Conservation (phyloP, 2,888 invertebrate genomes). For the Amblyjoppa proteus region DNA sequence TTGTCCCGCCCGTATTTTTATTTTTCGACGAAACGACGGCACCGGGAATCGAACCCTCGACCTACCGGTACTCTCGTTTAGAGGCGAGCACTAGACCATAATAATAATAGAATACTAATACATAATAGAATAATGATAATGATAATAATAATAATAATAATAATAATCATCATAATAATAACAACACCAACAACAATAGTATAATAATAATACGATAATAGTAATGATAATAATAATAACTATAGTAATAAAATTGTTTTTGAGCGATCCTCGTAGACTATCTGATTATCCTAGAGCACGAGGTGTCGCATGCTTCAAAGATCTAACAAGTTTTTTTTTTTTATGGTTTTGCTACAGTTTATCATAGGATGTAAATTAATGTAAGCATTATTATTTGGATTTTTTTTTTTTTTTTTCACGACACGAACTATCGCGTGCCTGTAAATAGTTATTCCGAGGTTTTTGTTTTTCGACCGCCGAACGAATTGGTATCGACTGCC, state of each 20-base stretch:
- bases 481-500: neutral
- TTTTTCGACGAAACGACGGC: no score
- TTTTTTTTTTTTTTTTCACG: neutral
- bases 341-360: neutral
- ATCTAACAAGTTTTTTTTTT: neutral
- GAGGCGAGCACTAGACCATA: neutral
- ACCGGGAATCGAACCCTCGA: no score
- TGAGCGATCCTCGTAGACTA: slow-evolving; percentile 26
- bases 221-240: neutral
- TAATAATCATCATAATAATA: no score
- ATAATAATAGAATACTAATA: neutral
- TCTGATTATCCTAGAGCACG: slow-evolving; percentile 25
- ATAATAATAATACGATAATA: neutral
- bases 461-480: neutral
- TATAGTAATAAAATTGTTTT: neutral
- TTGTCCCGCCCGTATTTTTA: no score
- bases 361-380: neutral
- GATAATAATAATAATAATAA: no score
- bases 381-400: neutral
- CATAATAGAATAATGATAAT: no score
- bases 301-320: slow-evolving; percentile 4
- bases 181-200: no score
- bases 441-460: neutral
- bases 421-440: neutral
- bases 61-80: no score